Conservation (phyloP, 2,113 vertebrate genomes). For the Vireo altiloquus region DNA sequence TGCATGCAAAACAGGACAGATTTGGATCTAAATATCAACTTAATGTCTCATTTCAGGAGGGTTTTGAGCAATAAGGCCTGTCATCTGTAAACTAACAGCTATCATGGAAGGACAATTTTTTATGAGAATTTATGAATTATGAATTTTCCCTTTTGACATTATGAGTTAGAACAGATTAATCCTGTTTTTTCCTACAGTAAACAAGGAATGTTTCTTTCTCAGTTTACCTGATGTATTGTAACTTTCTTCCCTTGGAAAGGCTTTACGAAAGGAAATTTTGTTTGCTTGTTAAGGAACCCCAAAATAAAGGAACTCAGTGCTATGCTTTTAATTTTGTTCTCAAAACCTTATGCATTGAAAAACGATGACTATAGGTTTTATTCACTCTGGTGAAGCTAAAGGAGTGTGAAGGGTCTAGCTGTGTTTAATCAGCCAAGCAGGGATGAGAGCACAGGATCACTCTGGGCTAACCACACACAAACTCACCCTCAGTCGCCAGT, state of each 20-base stretch:
- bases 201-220: not conserved
- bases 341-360: not conserved
- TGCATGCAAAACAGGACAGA: not conserved
- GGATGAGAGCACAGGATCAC: not conserved
- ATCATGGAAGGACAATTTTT: not conserved
- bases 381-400: not conserved
- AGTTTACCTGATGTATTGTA: not conserved
- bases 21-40: not conserved
- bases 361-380: not conserved
- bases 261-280: not conserved
- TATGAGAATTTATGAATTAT: slow-evolving; percentile 31
- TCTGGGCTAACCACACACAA: not conserved
- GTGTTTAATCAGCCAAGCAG: not conserved
- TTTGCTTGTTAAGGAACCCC: not conserved
- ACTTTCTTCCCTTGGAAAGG: not conserved
- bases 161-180: not conserved
- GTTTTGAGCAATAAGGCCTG: not conserved
- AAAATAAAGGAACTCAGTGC: not conserved
- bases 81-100: not conserved
- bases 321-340: not conserved
- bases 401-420: not conserved
- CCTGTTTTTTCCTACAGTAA: not conserved
- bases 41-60: not conserved
- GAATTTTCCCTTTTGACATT: slow-evolving; percentile 7
- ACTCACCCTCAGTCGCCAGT: not conserved